Percentiles rank a stretch among this genome's conserved stretches.
Evolutionary conservation across 2,113 vertebrate species (phyloP).

Genomic region (Mustela lutreola): DNA sequence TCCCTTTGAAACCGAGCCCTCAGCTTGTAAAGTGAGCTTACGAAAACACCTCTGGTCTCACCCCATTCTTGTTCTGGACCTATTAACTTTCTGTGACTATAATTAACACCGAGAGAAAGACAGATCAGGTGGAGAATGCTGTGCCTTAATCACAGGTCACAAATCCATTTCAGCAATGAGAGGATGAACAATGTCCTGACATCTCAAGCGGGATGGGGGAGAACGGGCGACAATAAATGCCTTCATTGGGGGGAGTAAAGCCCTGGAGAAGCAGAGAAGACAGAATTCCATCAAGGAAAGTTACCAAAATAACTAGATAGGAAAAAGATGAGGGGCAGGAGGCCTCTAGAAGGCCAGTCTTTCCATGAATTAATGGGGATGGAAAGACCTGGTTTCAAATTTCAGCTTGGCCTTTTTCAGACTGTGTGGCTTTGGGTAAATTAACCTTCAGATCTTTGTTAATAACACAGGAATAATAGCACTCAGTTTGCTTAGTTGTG

Average conservation of each 20-base stretch:
- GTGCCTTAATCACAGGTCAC: neutral
- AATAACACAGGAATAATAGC: neutral
- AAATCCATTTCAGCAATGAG: conserved; percentile 32
- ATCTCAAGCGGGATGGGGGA: neutral
- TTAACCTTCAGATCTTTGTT: conserved; percentile 14
- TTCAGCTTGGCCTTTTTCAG: neutral
- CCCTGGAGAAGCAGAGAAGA: neutral
- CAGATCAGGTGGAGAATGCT: neutral
- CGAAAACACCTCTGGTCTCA: neutral
- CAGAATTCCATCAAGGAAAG: neutral
- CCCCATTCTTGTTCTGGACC: neutral
- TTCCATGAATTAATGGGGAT: neutral
- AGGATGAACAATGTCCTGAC: neutral
- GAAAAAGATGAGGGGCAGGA: neutral
- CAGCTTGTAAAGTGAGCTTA: conserved; percentile 37
- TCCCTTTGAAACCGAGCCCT: neutral
- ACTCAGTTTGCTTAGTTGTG: neutral
- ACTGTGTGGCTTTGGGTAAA: conserved; percentile 10
- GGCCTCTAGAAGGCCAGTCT: neutral
- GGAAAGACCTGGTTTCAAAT: conserved; percentile 34
- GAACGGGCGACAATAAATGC: neutral
- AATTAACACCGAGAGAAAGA: neutral
- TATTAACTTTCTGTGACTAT: conserved; percentile 17
- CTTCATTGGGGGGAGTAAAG: neutral
- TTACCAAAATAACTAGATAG: neutral